Percentiles rank a stretch among this genome's conserved stretches.
Conservation (phyloP, 2,888 invertebrate genomes). For the Andrena marginata region DNA sequence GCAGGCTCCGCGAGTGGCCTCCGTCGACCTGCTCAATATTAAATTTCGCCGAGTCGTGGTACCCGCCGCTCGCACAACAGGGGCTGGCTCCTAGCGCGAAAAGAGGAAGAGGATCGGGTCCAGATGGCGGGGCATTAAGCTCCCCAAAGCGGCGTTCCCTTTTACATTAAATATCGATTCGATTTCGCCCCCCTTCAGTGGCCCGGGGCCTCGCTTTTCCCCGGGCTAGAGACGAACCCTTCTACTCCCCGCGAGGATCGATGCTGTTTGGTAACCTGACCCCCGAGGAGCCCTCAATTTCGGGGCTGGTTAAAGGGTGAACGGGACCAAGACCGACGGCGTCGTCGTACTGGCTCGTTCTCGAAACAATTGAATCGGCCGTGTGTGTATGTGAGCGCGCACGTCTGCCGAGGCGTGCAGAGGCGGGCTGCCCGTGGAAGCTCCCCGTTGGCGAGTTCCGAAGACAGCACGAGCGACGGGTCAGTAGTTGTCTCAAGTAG, state of each 20-base stretch:
- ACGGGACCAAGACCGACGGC: not conserved
- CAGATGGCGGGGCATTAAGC: not conserved
- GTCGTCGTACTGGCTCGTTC: slow-evolving; percentile 14
- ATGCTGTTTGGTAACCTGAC: slow-evolving; percentile 38
- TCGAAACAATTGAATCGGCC: slow-evolving; percentile 48
- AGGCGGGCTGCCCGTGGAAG: slow-evolving; percentile 1
- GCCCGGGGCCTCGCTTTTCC: not conserved
- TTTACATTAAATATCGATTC: slow-evolving; percentile 28
- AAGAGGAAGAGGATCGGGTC: not conserved
- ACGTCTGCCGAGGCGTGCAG: not conserved
- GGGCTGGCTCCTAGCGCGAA: not conserved
- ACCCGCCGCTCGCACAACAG: not conserved
- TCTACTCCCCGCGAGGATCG: not conserved
- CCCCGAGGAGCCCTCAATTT: slow-evolving; percentile 26
- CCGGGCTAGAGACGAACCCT: not conserved
- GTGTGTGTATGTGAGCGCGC: not conserved
- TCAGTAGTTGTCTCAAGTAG: slow-evolving; percentile 32
- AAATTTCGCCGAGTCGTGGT: slow-evolving; percentile 2
- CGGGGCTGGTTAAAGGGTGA: slow-evolving; percentile 1
- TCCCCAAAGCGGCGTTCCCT: slow-evolving; percentile 1
- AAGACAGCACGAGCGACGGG: slow-evolving; percentile 42
- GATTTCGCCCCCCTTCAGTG: slow-evolving; percentile 7
- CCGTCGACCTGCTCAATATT: not conserved
- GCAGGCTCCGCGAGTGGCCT: not conserved
- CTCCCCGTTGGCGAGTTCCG: slow-evolving; percentile 42